Evolutionary conservation across 2,113 vertebrate genomes (phyloP).

Genomic region (Murina feae): DNA sequence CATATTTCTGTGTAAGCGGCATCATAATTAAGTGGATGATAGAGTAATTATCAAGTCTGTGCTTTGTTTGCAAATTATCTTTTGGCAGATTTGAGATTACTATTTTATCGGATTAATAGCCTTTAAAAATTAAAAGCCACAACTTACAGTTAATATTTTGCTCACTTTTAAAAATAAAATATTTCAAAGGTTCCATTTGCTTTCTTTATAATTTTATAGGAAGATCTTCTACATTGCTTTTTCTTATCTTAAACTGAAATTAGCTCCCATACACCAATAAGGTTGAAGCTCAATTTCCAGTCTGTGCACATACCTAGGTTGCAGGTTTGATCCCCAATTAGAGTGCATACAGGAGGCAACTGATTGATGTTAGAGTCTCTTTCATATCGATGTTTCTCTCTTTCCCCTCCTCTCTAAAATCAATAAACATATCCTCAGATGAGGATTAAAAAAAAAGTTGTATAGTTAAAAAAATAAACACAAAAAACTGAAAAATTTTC

Average conservation of each 20-base stretch:
- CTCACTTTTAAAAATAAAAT: constrained; percentile 5
- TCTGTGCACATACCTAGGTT: not conserved
- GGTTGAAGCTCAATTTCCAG: not conserved
- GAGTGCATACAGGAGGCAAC: not conserved
- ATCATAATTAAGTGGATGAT: not conserved
- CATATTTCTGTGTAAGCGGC: not conserved
- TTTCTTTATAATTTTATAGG: constrained; percentile 13
- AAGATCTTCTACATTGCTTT: not conserved
- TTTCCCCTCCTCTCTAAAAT: not conserved
- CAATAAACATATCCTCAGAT: not conserved
- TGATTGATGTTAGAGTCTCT: not conserved
- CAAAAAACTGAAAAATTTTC: not conserved
- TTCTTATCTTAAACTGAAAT: constrained; percentile 15
- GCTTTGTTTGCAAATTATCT: constrained; percentile 1
- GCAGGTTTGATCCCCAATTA: not conserved
- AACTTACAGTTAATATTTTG: not conserved
- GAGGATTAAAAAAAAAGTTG: not conserved
- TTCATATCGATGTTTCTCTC: not conserved
- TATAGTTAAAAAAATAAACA: not conserved
- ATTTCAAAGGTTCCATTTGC: not conserved
- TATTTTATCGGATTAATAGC: not conserved
- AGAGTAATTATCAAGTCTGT: not conserved
- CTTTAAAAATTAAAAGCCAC: not conserved
- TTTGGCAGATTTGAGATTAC: constrained; percentile 6
- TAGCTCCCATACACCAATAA: not conserved